A percentile compares a stretch with the other conserved stretches of the same genome.
Conservation (phyloP, 2,797 vertebrate species). For the Echiichthys vipera region DNA sequence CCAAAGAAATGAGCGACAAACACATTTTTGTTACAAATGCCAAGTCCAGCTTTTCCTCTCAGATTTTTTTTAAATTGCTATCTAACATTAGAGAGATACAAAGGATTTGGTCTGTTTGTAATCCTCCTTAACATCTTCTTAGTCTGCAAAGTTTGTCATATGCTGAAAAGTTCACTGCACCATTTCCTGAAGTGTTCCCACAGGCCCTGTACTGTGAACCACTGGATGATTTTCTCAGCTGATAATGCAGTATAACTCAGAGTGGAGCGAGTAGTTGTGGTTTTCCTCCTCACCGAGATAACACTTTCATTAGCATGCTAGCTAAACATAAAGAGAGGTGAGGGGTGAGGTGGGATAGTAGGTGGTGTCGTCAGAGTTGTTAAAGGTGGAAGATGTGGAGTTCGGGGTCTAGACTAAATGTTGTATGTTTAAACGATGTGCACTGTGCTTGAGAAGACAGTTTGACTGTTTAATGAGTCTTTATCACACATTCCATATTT, state of each 20-base stretch:
- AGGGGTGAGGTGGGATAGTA: background rate
- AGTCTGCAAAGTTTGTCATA: slow-evolving; percentile 11
- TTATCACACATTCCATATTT: slow-evolving; percentile 41
- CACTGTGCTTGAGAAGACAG: slow-evolving; percentile 16
- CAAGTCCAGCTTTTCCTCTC: slow-evolving; percentile 1
- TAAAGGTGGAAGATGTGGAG: slow-evolving; percentile 6
- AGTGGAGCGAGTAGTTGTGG: slow-evolving; percentile 2
- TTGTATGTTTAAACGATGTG: background rate
- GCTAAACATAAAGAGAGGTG: slow-evolving; percentile 3
- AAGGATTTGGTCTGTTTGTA: slow-evolving; percentile 1
- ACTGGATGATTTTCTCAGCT: slow-evolving; percentile 17
- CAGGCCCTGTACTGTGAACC: slow-evolving; percentile 2
- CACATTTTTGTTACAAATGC: background rate
- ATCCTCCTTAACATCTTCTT: background rate
- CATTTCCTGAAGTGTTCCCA: slow-evolving; percentile 16
- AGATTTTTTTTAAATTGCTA: background rate
- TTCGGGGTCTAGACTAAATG: background rate
- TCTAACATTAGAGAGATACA: background rate
- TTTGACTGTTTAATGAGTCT: slow-evolving; percentile 2
- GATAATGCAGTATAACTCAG: slow-evolving; percentile 6
- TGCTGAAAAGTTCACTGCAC: slow-evolving; percentile 15
- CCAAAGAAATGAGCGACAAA: slow-evolving; percentile 13
- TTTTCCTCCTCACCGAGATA: slow-evolving; percentile 11
- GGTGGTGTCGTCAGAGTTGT: background rate
- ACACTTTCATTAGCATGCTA: slow-evolving; percentile 19